phyloP scores from a whole-genome alignment of 2,113 vertebrate genomes.

The Salvelinus fontinalis region DNA sequence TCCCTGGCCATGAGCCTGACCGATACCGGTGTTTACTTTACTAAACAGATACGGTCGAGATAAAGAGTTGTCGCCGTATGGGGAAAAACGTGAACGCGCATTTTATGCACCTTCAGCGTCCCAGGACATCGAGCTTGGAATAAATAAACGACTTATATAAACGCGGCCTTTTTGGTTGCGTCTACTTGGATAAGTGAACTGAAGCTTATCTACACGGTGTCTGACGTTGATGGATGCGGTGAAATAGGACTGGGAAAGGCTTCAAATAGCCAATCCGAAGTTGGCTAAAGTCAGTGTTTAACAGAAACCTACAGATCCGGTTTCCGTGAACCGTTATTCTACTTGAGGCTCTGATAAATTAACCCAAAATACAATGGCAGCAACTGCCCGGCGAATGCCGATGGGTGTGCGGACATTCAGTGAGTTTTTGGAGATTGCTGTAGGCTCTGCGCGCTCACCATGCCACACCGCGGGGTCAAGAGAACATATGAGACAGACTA shows the following conservation, averaged over 20 bases:
- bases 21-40: too few species aligned
- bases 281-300: neutral
- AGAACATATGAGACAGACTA: slow-evolving; percentile 65
- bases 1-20: too few species aligned
- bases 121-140: neutral
- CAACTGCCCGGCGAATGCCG: slow-evolving; percentile 53
- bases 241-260: neutral
- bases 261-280: too few species aligned
- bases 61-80: slow-evolving; percentile 1
- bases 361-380: slow-evolving; percentile 57
- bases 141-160: slow-evolving; percentile 14
- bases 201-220: too few species aligned
- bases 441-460: slow-evolving; percentile 58
- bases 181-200: slow-evolving; percentile 1
- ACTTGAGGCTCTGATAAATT: neutral
- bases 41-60: slow-evolving; percentile 62
- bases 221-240: too few species aligned
- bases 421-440: slow-evolving; percentile 72
- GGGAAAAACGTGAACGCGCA: neutral
- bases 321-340: neutral
- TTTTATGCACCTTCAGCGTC: neutral
- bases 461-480: slow-evolving; percentile 42
- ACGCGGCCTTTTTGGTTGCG: slow-evolving; percentile 34
- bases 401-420: slow-evolving; percentile 77
- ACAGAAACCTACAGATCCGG: neutral